Conservation (phyloP, 2,888 invertebrate genomes). For the Plutella xylostella region DNA sequence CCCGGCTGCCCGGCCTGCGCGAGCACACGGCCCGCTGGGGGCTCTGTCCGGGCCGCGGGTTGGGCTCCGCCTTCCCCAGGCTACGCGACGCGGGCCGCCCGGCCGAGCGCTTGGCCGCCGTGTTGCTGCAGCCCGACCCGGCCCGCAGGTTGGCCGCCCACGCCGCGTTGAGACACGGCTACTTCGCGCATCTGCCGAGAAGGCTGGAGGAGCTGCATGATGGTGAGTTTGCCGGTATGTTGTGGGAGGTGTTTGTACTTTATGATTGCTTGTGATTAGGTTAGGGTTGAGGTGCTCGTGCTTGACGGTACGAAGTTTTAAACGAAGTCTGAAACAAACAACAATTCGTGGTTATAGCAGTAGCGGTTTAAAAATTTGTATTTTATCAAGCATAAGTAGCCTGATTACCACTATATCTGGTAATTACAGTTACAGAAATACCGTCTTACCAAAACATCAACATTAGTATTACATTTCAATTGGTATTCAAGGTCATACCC, state of each 20-base stretch:
- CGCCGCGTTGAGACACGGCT: slow-evolving; percentile 87
- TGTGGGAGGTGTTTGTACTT: neutral
- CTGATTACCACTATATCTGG: no score
- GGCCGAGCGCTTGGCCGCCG: slow-evolving; percentile 89
- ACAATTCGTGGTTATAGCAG: no score
- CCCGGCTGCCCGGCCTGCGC: slow-evolving; percentile 87
- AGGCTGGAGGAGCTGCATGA: slow-evolving; percentile 92
- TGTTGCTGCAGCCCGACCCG: slow-evolving; percentile 89
- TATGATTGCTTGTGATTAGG: no score
- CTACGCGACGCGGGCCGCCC: slow-evolving; percentile 88
- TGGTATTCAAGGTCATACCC: no score
- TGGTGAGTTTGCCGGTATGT: slow-evolving; percentile 67
- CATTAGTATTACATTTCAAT: no score
- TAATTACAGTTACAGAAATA: no score
- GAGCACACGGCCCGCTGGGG: slow-evolving; percentile 72
- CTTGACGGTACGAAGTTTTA: no score
- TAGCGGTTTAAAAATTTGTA: no score
- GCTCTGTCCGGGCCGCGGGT: slow-evolving; percentile 78
- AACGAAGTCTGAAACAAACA: no score
- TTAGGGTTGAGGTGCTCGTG: neutral
- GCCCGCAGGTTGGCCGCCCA: slow-evolving; percentile 87
- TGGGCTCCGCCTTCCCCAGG: slow-evolving; percentile 90
- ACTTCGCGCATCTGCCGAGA: slow-evolving; percentile 91
- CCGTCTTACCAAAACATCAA: no score
- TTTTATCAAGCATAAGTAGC: no score